phyloP scores from a whole-genome alignment of 1,140 invertebrate species.

The Drosophila nasuta region DNA sequence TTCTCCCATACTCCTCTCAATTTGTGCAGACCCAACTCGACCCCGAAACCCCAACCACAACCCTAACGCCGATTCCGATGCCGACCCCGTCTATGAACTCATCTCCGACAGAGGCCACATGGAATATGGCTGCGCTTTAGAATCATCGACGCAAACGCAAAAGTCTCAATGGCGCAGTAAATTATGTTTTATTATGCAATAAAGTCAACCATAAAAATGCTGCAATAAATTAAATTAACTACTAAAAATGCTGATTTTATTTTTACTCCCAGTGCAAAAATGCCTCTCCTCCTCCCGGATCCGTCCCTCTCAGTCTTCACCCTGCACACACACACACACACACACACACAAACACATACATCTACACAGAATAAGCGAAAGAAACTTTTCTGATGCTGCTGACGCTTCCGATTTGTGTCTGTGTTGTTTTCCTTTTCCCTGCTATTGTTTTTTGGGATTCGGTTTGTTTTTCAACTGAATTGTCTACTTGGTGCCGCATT shows the following conservation, averaged over 20 bases:
- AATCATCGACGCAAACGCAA: constrained; percentile 81
- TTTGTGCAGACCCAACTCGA: constrained; percentile 26
- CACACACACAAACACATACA: background rate
- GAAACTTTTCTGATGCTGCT: constrained; percentile 10
- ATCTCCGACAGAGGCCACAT: constrained; percentile 4
- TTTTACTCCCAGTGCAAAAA: constrained; percentile 69
- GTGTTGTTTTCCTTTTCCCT: background rate
- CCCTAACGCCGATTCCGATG: too few relatives aligned
- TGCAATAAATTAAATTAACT: constrained; percentile 85
- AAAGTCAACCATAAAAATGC: constrained; percentile 85
- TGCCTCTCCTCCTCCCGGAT: constrained; percentile 9
- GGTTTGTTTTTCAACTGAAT: constrained; percentile 13
- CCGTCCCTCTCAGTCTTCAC: background rate
- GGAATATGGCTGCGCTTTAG: constrained; percentile 75
- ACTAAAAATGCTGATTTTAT: constrained; percentile 84
- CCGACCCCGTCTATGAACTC: constrained; percentile 4
- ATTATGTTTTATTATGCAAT: constrained; percentile 85
- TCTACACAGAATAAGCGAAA: constrained; percentile 3
- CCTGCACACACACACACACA: background rate
- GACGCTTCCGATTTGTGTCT: constrained; percentile 9
- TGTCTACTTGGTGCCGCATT: constrained; percentile 26
- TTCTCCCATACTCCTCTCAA: constrained; percentile 32
- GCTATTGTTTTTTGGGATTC: background rate
- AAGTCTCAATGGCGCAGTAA: constrained; percentile 85
- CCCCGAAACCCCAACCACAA: background rate